Evolutionary conservation across 2,113 vertebrate genomes (phyloP).

Genomic region (Centropus unirufus): DNA sequence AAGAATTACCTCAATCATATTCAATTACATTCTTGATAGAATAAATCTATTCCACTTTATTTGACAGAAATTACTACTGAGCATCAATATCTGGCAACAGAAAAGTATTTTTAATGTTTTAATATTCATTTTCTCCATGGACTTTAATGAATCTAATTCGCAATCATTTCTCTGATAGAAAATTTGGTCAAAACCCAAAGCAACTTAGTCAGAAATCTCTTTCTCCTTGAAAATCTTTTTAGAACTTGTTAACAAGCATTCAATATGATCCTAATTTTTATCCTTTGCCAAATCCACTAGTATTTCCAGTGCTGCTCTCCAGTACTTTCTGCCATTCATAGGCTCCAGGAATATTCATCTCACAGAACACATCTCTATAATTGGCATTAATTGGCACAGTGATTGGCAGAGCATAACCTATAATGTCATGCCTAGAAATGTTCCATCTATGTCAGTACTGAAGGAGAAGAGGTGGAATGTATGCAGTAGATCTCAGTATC

Average conservation of each 20-base stretch:
- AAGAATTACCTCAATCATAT: neutral
- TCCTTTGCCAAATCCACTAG: neutral
- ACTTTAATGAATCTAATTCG: neutral
- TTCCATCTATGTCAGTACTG: neutral
- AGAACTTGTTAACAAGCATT: neutral
- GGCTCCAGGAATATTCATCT: neutral
- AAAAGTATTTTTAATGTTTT: neutral
- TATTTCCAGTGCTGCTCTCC: neutral
- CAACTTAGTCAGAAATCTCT: neutral
- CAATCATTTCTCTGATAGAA: neutral
- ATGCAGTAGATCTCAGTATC: neutral
- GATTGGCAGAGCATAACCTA: neutral
- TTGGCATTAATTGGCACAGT: neutral
- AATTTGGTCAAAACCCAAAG: neutral
- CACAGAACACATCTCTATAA: neutral
- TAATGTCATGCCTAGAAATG: neutral
- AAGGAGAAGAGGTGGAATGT: neutral
- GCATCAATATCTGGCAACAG: neutral
- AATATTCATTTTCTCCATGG: neutral
- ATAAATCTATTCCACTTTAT: neutral
- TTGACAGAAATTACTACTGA: neutral
- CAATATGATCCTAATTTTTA: neutral
- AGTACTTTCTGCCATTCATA: neutral
- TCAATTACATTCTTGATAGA: neutral
- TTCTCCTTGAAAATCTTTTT: neutral